These are phyloP conservation scores for Sinocyclocheilus anshuiensis DNA, from an alignment of 2,113 vertebrate genomes.

Conservation along the genomic window DNA sequence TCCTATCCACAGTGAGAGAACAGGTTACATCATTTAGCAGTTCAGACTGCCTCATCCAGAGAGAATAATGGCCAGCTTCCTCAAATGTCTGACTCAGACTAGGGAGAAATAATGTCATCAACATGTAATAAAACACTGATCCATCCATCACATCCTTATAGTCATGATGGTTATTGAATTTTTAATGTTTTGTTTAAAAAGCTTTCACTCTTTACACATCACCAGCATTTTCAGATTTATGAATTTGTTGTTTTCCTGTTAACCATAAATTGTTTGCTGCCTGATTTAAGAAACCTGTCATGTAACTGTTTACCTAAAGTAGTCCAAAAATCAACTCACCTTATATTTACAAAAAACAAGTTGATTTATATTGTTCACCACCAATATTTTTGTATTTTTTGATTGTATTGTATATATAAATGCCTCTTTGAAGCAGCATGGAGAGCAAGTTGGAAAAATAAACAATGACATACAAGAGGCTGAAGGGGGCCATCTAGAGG, in stretches of 20 bases:
- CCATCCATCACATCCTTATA: background rate
- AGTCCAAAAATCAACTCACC: background rate
- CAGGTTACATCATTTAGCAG: constrained; percentile 59
- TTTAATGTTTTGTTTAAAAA: constrained; percentile 19
- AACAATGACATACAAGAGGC: too few relatives aligned
- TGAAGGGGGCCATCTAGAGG: too few relatives aligned
- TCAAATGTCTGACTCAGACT: constrained; percentile 73
- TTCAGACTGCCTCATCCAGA: constrained; percentile 64
- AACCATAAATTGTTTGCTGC: background rate
- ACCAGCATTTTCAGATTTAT: background rate
- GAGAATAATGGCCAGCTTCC: constrained; percentile 75
- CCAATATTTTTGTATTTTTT: background rate
- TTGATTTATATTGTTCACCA: background rate
- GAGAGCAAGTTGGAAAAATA: background rate
- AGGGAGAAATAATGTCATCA: constrained; percentile 53
- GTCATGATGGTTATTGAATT: background rate
- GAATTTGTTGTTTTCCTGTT: background rate
- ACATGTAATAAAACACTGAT: constrained; percentile 35
- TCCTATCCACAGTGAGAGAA: constrained; percentile 57
- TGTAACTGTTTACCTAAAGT: background rate
- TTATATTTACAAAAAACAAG: background rate
- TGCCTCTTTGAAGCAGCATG: background rate
- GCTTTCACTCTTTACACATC: background rate
- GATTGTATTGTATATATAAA: background rate
- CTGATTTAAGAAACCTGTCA: background rate